Conservation (phyloP, 2,113 vertebrate species). For the Neolamprologus longior region DNA sequence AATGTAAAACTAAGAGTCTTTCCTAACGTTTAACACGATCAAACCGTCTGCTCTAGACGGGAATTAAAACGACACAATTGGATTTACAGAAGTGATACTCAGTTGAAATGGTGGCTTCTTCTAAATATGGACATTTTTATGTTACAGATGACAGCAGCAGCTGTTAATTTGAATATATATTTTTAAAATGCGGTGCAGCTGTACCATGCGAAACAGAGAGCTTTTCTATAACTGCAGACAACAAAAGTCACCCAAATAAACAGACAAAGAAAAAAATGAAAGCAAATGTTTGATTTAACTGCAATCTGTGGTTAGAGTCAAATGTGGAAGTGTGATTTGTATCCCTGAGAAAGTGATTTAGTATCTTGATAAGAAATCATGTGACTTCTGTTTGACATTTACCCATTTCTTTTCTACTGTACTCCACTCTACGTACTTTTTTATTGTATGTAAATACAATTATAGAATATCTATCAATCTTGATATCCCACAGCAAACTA, state of each 20-base stretch:
- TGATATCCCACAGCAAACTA: background rate
- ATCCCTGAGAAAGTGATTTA: background rate
- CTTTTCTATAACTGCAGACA: background rate
- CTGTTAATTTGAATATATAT: conserved; percentile 22
- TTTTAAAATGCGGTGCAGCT: conserved; percentile 11
- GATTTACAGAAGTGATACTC: background rate
- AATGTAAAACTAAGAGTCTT: background rate
- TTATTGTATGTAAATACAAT: background rate
- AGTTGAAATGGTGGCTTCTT: background rate
- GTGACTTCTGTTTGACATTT: background rate
- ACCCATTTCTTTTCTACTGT: background rate
- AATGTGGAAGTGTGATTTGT: background rate
- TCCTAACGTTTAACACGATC: background rate
- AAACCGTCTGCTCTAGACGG: background rate
- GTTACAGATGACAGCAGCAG: background rate
- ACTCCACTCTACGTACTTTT: background rate
- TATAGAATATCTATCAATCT: background rate
- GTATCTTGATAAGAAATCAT: conserved; percentile 13
- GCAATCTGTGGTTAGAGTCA: background rate
- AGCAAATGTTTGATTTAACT: background rate
- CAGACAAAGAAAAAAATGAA: background rate
- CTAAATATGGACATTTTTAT: background rate
- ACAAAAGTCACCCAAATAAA: background rate
- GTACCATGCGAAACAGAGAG: background rate
- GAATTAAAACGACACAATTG: background rate